Base-by-base conservation (phyloP, 1,140 invertebrate genomes). In the Drosophila erecta region DNA sequence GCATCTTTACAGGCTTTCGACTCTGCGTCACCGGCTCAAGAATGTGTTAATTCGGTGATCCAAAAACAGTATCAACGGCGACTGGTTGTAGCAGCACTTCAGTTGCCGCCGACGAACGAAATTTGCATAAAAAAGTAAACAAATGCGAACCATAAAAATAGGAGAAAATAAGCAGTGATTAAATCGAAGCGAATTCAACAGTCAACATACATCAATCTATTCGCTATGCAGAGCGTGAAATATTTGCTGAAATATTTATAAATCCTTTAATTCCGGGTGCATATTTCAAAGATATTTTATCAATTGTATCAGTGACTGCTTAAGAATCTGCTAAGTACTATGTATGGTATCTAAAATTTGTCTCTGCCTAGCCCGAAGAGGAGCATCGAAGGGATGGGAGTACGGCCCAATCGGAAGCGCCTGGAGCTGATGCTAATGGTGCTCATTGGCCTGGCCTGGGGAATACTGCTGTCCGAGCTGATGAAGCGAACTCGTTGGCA, bases 11-110 rank as follows among this genome's bases (percentile, higher is more conserved):
- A 85, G 76, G 81, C 77, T 80, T 75, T 66, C 59, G 53, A 40
- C 46, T 75, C 61, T 69, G 62, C 72, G 81, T 79, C 81, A 84
- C 27, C 61, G 49, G 37, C 77, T 47, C 65, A 85, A 85, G 81
- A 84, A 84, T 84, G 81, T 84, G 81, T 84, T 84, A 85, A 84
- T 72, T 84, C 58, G 81, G 71, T 72, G 62, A 67, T 84, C 76
- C 65, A 37, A 64, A 58, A 62, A 74, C 58, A 50, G 17, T 14
- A 38, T 38, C 47, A 70, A 57, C 53, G 43, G 17, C 46, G 12
- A 43, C 33, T 43, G 44, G 44, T 30, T 47, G 58, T 11, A 43
- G 37, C 20, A 64, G 30, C 58, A 27, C 43, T 58, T 44, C 57
- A 15, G 11, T 55, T 17, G 17, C 17, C 17, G 17, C 17, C 53